phyloP scores from a whole-genome alignment of 2,113 vertebrate species.

The Tupaia tana region DNA sequence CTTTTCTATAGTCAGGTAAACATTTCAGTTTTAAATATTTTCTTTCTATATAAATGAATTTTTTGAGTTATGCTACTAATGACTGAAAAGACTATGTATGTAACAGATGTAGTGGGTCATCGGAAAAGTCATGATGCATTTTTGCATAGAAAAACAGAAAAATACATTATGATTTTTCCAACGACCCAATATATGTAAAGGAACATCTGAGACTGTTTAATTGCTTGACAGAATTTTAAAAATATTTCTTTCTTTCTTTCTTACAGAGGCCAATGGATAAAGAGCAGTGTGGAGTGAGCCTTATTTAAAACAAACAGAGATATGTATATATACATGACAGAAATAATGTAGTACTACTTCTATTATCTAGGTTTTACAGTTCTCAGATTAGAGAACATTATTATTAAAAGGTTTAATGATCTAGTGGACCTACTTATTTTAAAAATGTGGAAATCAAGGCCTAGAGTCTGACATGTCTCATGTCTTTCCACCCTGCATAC shows the following conservation, averaged over 20 bases:
- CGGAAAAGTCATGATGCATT: no score
- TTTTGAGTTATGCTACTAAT: neutral
- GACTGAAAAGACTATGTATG: neutral
- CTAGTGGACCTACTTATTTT: neutral
- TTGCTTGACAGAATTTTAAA: neutral
- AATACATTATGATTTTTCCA: no score
- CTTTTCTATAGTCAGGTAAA: neutral
- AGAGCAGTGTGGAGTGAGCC: neutral
- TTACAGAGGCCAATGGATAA: neutral
- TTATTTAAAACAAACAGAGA: neutral
- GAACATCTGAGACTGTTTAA: neutral
- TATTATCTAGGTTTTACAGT: neutral
- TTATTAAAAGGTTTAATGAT: neutral
- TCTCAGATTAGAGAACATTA: neutral
- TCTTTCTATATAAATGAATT: constrained; percentile 5
- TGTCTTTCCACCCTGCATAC: neutral
- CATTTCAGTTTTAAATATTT: constrained; percentile 21
- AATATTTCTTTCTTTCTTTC: neutral
- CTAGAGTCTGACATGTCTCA: neutral
- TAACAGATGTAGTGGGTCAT: neutral
- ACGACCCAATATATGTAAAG: neutral
- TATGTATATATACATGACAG: neutral
- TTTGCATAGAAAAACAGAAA: no score
- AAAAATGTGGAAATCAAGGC: neutral
- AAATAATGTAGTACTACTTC: neutral